Conservation (phyloP, 1,140 invertebrate species). For the Bombus terrestris region DNA sequence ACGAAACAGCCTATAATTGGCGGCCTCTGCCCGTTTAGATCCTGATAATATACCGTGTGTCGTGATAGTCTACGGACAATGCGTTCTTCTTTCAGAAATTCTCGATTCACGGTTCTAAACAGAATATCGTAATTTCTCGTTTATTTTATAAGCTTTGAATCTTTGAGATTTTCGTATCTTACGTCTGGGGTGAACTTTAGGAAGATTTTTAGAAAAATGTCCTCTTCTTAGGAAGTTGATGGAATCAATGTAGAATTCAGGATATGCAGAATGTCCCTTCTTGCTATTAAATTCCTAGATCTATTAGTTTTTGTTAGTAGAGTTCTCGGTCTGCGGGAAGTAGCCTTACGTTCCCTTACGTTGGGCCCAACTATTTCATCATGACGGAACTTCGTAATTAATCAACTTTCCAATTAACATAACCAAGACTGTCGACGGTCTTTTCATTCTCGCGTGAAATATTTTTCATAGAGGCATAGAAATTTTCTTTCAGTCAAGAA, state of each 20-base stretch:
- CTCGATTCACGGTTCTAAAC: not conserved
- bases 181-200: not conserved
- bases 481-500: not conserved
- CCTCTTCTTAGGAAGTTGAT: no score
- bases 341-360: not conserved
- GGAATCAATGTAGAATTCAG: no score
- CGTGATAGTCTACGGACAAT: not conserved
- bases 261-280: not conserved
- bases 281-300: not conserved
- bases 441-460: not conserved
- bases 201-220: not conserved
- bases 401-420: conserved; percentile 36
- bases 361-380: conserved; percentile 11
- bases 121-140: conserved; percentile 20
- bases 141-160: not conserved
- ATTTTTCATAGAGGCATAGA: not conserved
- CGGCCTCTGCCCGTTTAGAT: not conserved
- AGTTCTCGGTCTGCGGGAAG: not conserved
- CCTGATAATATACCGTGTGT: conserved; percentile 10
- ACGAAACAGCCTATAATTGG: conserved; percentile 51
- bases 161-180: not conserved
- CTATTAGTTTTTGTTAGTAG: not conserved
- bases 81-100: not conserved
- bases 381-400: conserved; percentile 19
- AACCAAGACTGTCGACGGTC: not conserved